Percentiles rank a stretch among this genome's conserved stretches.
Evolutionary conservation across 2,888 invertebrate species (phyloP).

Genomic region (Andricus curvator): DNA sequence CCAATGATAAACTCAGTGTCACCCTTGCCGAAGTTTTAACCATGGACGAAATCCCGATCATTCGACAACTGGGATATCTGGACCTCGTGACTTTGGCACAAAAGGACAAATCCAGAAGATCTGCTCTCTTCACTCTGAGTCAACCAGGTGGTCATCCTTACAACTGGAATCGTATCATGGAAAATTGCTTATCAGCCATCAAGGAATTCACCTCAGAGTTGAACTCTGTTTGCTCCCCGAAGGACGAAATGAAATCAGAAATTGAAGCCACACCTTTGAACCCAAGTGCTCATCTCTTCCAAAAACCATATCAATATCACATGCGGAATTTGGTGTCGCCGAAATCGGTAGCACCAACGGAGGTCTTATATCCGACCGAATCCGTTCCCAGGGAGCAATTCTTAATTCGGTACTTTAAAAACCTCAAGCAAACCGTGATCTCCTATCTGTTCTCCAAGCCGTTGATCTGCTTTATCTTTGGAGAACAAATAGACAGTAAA

Average conservation of each 20-base stretch:
- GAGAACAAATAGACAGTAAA: conserved; percentile 86
- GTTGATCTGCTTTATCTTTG: conserved; percentile 87
- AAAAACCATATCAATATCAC: conserved; percentile 66
- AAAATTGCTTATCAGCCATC: conserved; percentile 83
- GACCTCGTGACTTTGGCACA: conserved; percentile 86
- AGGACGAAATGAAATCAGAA: conserved; percentile 57
- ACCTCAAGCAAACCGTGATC: conserved; percentile 79
- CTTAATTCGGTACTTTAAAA: conserved; percentile 62
- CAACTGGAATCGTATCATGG: conserved; percentile 89
- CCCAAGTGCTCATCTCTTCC: conserved; percentile 62
- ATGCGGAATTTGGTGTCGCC: conserved; percentile 70
- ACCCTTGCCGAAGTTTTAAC: conserved; percentile 83
- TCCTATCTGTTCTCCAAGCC: conserved; percentile 83
- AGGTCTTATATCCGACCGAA: conserved; percentile 10
- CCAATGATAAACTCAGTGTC: conserved; percentile 67
- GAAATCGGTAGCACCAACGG: conserved; percentile 17
- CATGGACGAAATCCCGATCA: conserved; percentile 82
- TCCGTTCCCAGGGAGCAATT: conserved; percentile 56
- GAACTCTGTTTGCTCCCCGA: conserved; percentile 77
- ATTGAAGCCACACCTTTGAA: conserved; percentile 50
- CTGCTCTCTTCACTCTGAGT: conserved; percentile 86
- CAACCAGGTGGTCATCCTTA: conserved; percentile 93
- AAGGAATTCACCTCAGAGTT: conserved; percentile 84
- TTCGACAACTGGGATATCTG: conserved; percentile 87
- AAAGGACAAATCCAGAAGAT: conserved; percentile 82